These are phyloP conservation scores for Mobula birostris DNA, from an alignment of 2,113 vertebrate species.

Conservation along the genomic window DNA sequence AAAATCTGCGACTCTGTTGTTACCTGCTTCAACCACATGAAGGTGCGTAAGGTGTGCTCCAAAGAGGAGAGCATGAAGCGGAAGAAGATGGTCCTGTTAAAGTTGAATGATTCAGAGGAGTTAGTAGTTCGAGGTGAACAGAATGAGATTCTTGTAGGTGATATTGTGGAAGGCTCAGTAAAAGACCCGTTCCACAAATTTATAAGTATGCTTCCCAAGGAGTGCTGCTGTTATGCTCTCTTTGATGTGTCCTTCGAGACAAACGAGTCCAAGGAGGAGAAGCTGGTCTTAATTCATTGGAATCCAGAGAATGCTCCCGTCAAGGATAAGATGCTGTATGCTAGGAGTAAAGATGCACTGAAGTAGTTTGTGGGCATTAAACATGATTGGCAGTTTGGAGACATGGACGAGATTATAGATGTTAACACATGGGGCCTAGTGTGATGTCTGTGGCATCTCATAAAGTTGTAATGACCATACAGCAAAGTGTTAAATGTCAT, in stretches of 20 bases:
- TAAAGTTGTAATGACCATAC: neutral
- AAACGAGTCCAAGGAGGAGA: constrained; percentile 86
- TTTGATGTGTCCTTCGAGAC: constrained; percentile 80
- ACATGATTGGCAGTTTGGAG: constrained; percentile 82
- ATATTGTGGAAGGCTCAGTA: constrained; percentile 60
- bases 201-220: constrained; percentile 69
- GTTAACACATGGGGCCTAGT: constrained; percentile 66
- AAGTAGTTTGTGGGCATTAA: constrained; percentile 65
- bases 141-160: constrained; percentile 71
- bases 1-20: constrained; percentile 75
- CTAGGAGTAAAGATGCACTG: too few relatives aligned
- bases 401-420: constrained; percentile 75
- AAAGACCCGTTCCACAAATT: constrained; percentile 69
- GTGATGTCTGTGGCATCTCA: constrained; percentile 68
- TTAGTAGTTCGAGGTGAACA: constrained; percentile 72
- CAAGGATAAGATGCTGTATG: too few relatives aligned
- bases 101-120: constrained; percentile 72
- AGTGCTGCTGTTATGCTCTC: constrained; percentile 80
- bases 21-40: constrained; percentile 80
- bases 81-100: constrained; percentile 82
- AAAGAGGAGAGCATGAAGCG: constrained; percentile 75
- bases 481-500: neutral
- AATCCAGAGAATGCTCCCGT: too few relatives aligned
- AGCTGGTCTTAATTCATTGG: constrained; percentile 86
- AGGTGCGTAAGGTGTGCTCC: constrained; percentile 71